Conservation (phyloP, 2,888 invertebrate genomes). For the Tricholauxania praeusta region DNA sequence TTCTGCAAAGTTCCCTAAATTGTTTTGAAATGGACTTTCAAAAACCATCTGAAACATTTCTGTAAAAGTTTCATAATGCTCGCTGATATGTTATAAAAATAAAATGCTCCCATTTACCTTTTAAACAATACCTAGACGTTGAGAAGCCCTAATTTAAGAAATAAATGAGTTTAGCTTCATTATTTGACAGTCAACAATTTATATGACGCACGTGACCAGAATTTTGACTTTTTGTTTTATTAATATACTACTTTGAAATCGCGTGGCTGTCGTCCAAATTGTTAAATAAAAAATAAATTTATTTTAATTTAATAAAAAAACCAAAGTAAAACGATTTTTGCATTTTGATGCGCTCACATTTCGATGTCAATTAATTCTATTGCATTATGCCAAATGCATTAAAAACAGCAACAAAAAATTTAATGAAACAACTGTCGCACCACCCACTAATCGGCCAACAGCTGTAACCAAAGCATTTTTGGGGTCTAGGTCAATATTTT, state of each 20-base stretch:
- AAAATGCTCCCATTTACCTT: too few species aligned
- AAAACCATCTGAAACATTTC: too few species aligned
- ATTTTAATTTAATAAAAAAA: background rate
- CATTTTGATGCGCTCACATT: slow-evolving; percentile 40
- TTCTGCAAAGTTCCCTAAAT: too few species aligned
- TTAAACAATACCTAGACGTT: too few species aligned
- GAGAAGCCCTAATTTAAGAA: too few species aligned
- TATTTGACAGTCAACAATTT: slow-evolving; percentile 22
- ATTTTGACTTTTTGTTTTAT: slow-evolving; percentile 6
- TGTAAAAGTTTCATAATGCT: too few species aligned
- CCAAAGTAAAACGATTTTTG: slow-evolving; percentile 37
- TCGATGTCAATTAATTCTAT: slow-evolving; percentile 15
- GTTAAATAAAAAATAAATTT: slow-evolving; percentile 9
- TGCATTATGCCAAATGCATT: slow-evolving; percentile 20
- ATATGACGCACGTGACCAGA: slow-evolving; percentile 36
- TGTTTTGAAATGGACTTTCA: too few species aligned
- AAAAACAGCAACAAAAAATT: background rate
- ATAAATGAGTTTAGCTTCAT: background rate
- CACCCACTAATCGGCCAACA: slow-evolving; percentile 1
- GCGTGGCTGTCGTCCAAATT: slow-evolving; percentile 19
- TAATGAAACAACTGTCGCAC: background rate
- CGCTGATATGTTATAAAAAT: too few species aligned
- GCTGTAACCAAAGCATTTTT: slow-evolving; percentile 28
- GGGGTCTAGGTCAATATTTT: slow-evolving; percentile 43
- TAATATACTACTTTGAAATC: background rate